A percentile compares a stretch with the other conserved stretches of the same genome.
Conservation (phyloP, 1,140 invertebrate genomes). For the Lepidotrigona ventralis region DNA sequence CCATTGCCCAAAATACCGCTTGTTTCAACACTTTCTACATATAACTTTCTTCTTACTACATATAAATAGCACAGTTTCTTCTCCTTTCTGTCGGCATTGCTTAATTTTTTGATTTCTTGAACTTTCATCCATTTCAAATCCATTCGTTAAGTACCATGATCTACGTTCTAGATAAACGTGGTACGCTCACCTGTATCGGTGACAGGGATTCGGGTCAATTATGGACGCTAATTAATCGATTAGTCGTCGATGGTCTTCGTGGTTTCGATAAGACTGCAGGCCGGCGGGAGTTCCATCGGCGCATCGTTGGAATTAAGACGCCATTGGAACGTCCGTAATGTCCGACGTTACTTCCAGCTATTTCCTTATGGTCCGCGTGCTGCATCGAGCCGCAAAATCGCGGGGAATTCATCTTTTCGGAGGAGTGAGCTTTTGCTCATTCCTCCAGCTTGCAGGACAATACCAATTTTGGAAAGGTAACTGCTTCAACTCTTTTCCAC, state of each 20-base stretch:
- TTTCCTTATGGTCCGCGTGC: not conserved
- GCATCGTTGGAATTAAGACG: conserved; percentile 28
- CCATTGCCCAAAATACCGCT: too few relatives aligned
- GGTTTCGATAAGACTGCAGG: conserved; percentile 20
- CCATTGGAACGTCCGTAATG: conserved; percentile 5
- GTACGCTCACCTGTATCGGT: not conserved
- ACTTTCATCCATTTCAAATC: too few relatives aligned
- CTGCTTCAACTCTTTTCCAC: too few relatives aligned
- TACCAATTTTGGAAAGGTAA: not conserved
- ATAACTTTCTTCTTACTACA: too few relatives aligned
- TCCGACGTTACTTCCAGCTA: not conserved
- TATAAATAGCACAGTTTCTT: too few relatives aligned
- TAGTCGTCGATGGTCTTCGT: conserved; percentile 12
- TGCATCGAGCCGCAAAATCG: not conserved
- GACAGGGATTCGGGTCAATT: conserved; percentile 1
- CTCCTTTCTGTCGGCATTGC: too few relatives aligned
- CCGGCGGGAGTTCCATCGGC: conserved; percentile 9
- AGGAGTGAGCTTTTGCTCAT: not conserved
- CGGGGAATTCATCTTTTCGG: not conserved
- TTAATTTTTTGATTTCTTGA: too few relatives aligned
- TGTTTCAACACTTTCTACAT: too few relatives aligned
- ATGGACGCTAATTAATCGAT: conserved; percentile 30
- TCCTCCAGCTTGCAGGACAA: not conserved
- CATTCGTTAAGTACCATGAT: too few relatives aligned
- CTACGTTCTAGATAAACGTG: not conserved